Percentiles rank a stretch among this genome's conserved stretches.
phyloP scores from a whole-genome alignment of 2,888 invertebrate genomes.

The Seira sanloemensis region DNA sequence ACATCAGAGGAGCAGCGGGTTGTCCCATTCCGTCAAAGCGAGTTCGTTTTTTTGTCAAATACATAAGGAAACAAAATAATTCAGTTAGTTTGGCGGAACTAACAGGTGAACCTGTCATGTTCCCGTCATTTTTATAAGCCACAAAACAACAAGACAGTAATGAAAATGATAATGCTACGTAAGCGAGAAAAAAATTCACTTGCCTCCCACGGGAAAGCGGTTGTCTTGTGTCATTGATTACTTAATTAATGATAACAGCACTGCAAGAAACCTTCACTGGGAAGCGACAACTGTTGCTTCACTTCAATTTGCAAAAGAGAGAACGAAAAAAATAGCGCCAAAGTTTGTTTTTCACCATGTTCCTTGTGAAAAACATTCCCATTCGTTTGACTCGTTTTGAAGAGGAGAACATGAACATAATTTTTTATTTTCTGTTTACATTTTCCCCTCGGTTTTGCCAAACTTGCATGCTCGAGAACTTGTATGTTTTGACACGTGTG shows the following conservation, averaged over 20 bases:
- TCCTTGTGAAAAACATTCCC: no score
- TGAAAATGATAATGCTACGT: neutral
- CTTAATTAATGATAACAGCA: neutral
- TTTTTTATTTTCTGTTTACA: no score
- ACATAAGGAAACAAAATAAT: no score
- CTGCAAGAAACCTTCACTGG: neutral
- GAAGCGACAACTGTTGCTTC: neutral
- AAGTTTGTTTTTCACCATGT: no score
- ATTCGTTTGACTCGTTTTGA: neutral
- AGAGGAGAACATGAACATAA: neutral
- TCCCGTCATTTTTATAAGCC: neutral
- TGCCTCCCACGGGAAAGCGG: neutral
- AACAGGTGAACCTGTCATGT: constrained; percentile 31
- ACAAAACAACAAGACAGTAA: neutral
- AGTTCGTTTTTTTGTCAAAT: neutral
- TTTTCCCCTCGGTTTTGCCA: no score
- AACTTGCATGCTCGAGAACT: neutral
- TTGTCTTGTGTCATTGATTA: no score
- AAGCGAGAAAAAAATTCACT: neutral
- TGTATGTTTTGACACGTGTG: neutral
- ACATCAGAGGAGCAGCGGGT: neutral
- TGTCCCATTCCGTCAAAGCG: neutral
- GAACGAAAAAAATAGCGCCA: no score
- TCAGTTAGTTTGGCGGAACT: neutral
- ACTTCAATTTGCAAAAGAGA: neutral